Evolutionary conservation across 2,797 vertebrate species (phyloP).

Genomic region (Melanotaenia pygmaea): DNA sequence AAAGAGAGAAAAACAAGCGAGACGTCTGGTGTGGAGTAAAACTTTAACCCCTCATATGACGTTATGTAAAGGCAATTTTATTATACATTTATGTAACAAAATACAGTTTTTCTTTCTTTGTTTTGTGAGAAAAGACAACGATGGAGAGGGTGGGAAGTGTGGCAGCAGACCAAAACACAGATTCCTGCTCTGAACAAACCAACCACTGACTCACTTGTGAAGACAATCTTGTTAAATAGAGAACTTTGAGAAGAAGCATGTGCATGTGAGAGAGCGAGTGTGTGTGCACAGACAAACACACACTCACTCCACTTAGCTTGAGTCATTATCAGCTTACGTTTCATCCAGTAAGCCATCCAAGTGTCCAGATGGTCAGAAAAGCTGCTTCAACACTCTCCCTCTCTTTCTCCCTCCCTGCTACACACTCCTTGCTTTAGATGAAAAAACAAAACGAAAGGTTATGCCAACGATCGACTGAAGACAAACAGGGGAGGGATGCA

Average conservation of each 20-base stretch:
- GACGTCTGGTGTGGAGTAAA: neutral
- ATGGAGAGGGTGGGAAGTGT: slow-evolving; percentile 36
- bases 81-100: slow-evolving; percentile 73
- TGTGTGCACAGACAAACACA: slow-evolving; percentile 33
- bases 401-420: slow-evolving; percentile 52
- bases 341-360: slow-evolving; percentile 80
- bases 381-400: slow-evolving; percentile 75
- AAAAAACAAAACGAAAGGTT: slow-evolving; percentile 48
- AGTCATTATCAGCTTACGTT: slow-evolving; percentile 84
- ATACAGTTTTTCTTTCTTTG: slow-evolving; percentile 48
- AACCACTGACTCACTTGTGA: slow-evolving; percentile 66
- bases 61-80: slow-evolving; percentile 64
- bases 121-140: slow-evolving; percentile 30
- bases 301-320: slow-evolving; percentile 73
- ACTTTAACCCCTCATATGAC: neutral
- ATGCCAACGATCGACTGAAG: slow-evolving; percentile 61
- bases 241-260: slow-evolving; percentile 61
- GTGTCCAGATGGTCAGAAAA: slow-evolving; percentile 86
- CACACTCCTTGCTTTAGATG: slow-evolving; percentile 52
- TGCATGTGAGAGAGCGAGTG: neutral
- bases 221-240: slow-evolving; percentile 79
- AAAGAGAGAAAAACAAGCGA: slow-evolving; percentile 10
- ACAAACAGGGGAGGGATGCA: slow-evolving; percentile 58
- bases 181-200: slow-evolving; percentile 71
- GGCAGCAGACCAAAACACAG: slow-evolving; percentile 48